Evolutionary conservation across 2,888 invertebrate genomes (phyloP).

Genomic region (Plusia festucae): DNA sequence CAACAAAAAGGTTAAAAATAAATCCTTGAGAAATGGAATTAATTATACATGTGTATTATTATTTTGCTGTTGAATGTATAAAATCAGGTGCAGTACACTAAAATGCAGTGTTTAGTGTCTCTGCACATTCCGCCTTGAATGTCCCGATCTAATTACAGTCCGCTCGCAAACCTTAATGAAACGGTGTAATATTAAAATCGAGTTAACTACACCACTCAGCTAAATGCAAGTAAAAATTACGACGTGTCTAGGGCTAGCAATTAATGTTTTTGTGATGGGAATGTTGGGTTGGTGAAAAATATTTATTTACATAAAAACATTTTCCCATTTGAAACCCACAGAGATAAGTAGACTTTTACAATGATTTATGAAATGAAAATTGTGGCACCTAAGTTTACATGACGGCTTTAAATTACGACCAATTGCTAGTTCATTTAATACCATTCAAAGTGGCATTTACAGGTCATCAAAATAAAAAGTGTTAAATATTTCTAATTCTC

Average conservation of each 20-base stretch:
- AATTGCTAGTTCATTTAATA: not conserved
- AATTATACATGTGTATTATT: too few species aligned
- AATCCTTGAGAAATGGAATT: too few species aligned
- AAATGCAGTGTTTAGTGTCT: slow-evolving; percentile 17
- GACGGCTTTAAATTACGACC: not conserved
- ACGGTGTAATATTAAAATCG: slow-evolving; percentile 66
- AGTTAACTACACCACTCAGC: slow-evolving; percentile 59
- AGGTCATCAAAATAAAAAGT: too few species aligned
- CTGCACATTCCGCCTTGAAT: slow-evolving; percentile 15
- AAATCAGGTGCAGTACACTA: slow-evolving; percentile 7
- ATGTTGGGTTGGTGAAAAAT: not conserved
- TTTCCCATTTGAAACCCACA: not conserved
- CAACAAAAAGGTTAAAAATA: too few species aligned
- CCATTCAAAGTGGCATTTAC: too few species aligned
- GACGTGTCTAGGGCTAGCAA: slow-evolving; percentile 15
- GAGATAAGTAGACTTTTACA: not conserved
- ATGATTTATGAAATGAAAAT: too few species aligned
- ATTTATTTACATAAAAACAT: slow-evolving; percentile 2
- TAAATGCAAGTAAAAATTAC: slow-evolving; percentile 63
- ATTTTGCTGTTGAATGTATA: too few species aligned
- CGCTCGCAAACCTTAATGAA: slow-evolving; percentile 54
- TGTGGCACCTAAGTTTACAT: too few species aligned
- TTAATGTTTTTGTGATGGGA: slow-evolving; percentile 7
- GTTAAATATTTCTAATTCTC: too few species aligned
- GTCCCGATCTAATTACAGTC: slow-evolving; percentile 54